Evolutionary conservation across 2,888 invertebrate species (phyloP), one percentile per base, ranked within the genome.

Genomic region (Dicyrtoma fusca): DNA sequence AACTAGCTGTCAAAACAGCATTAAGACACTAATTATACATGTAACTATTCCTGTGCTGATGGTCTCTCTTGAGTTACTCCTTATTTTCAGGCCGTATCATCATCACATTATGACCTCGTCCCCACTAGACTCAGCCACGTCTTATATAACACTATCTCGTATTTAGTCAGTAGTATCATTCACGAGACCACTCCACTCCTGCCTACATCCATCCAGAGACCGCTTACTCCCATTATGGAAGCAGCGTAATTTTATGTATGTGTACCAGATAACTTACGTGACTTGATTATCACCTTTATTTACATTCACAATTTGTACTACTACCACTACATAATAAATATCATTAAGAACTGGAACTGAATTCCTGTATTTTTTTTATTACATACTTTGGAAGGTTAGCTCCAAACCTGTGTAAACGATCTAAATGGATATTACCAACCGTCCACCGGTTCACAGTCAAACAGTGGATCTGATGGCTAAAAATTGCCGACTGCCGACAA

Each of bases 1-100:
- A 71, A 74, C 59, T 72, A 71, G 62, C 74, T 74, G 76, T 76
- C 76, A 76, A 76, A 76, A 73, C 62, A 76, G 72, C 70, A 76
- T 72, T 73, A 71, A 66, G 71, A 66, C 71, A 66, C 75, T 72
- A 75, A 75, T 75, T 75, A 73, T 71, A 62, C 47, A 42, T 72
- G 64, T 71, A 47, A 68, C 62, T 66, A 66, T 68, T 42, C 42
- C 42, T 26, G 34, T 17, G 55, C 53, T 68, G 42, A 42, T 68
- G 68, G 42, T 53, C 68, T 21, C 17, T 51, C 66, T 34, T 25
- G 25, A n/a, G 44, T 11, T 63, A 21, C 19, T 44, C 45, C 21
- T 61, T 44, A 53, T 49, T 69, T 66, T 53, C 61, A 59, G 44
- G 21, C 25, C 65, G 49, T 64, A 55, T 72, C 71, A 61, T 63